Evolutionary conservation across 2,888 invertebrate species (phyloP).

Genomic region (Mactromeris polynyma): DNA sequence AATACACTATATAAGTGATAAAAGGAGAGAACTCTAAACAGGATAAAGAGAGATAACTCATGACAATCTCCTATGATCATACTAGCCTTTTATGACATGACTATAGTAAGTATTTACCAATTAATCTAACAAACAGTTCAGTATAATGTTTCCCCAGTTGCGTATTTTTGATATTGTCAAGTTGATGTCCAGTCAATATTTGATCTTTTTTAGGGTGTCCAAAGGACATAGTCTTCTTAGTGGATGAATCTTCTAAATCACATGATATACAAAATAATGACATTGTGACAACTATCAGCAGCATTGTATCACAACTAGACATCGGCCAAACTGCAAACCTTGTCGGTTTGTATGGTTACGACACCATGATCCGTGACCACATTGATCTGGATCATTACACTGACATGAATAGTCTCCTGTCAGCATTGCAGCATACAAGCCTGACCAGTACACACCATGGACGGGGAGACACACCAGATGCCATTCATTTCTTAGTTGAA

Average conservation of each 20-base stretch:
- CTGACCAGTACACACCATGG: neutral
- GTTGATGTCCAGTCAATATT: neutral
- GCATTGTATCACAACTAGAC: slow-evolving; percentile 35
- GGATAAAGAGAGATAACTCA: too few relatives aligned
- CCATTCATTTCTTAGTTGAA: slow-evolving; percentile 43
- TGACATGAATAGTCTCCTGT: slow-evolving; percentile 22
- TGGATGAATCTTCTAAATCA: slow-evolving; percentile 39
- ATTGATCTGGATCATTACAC: slow-evolving; percentile 45
- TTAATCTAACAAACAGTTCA: too few relatives aligned
- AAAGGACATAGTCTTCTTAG: slow-evolving; percentile 60
- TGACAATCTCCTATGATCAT: too few relatives aligned
- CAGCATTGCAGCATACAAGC: slow-evolving; percentile 25
- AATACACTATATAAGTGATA: too few relatives aligned
- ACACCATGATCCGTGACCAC: neutral
- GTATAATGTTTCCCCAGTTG: too few relatives aligned
- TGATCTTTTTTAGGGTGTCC: slow-evolving; percentile 31
- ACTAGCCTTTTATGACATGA: too few relatives aligned
- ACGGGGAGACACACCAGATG: slow-evolving; percentile 20
- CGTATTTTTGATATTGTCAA: too few relatives aligned
- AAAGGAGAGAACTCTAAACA: too few relatives aligned
- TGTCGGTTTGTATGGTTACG: slow-evolving; percentile 45
- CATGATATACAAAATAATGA: neutral
- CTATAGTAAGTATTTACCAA: too few relatives aligned
- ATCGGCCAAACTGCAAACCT: slow-evolving; percentile 46
- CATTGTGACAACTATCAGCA: slow-evolving; percentile 23